Evolutionary conservation across 2,797 vertebrate genomes (phyloP), one percentile per base, ranked within the genome.

Genomic region (Mus minutoides): DNA sequence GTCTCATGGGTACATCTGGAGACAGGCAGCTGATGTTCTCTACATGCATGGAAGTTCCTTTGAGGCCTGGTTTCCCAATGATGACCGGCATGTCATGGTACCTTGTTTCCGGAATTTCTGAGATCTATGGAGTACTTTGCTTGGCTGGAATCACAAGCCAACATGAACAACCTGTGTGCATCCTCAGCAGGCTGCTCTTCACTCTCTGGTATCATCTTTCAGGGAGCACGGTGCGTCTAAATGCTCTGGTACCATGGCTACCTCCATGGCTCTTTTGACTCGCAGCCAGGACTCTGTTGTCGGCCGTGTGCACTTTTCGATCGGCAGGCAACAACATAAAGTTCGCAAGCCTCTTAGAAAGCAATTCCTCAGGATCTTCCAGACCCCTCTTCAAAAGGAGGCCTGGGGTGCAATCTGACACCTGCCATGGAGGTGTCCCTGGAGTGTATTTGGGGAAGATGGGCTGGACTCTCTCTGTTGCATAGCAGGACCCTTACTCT

Each of bases 361-460:
- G 67, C 67, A 31, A n/a, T n/a, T 69, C 34, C 17, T 69, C 67
- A n/a, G 16, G 6, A 34, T 69, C 67, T 69, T 69, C 78, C 78
- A 80, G 34, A 80, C 16, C 1, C 10, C 4, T 34, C 17, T 56
- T 13, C 8, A n/a, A n/a, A 69, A n/a, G 67, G 67, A 34, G 14
- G 67, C 10, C 22, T 49, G 54, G 34, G 77, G 52, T 24, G 24
- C 22, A 26, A 1, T 37, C 24, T 60, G n/a, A 14, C 54, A 4
- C n/a, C 0, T 6, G n/a, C 22, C 22, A 29, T 24, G 9, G 6
- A 58, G 24, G 1, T 3, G n/a, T n/a, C n/a, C n/a, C n/a, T n/a
- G n/a, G n/a, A n/a, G n/a, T n/a, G n/a, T n/a, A n/a, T n/a, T n/a
- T 52, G 31, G 49, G 2, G n/a, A 40, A 2, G 54, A 4, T 40